Base-by-base conservation (phyloP, 2,113 vertebrate genomes). In the Rhinoderma darwinii region DNA sequence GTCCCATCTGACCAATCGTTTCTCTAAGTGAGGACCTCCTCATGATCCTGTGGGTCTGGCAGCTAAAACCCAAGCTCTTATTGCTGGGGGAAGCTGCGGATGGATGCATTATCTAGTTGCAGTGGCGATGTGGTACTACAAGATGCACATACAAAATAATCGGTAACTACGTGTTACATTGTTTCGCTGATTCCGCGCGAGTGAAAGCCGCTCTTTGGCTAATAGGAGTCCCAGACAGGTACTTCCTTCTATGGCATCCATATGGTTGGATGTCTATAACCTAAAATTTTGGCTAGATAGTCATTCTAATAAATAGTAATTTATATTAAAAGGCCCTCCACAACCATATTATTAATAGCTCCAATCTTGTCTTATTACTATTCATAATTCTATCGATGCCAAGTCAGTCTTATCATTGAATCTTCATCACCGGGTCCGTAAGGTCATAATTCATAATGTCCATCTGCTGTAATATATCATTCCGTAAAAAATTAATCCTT, bases 251-350 rank as follows among this genome's bases (percentile, higher is more conserved):
- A 17, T 35, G 30, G 35, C 6, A 17, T 66, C 30, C 63, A 66
- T 35, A 32, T 17, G 63, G 15, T 18, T 37, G 2, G 18, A 37
- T 70, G 3, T 30, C 17, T 70, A 2, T 9, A 35, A 35, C 5
- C 86, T 73, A 89, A 88, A 37, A 88, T 90, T 91, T 90, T 88
- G 91, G 51, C 83, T 59, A 70, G 90, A 90, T 44, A 92, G 92
- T 92, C 89, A 88, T 87, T 92, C 5, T 88, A 5, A 78, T n/a
- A 75, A 39, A 75, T 51, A 79, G 17, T 22, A 25, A 79, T 56
- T 54, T 50, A 22, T 50, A 79, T 25, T 25, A 41, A 41, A 79
- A 50, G 27, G 18, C 30, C 47, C 50, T 59, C 32, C 14, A n/a
- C 18, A 61, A 10, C 15, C 17, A 44, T 43, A 74, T 84, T 51